Evolutionary conservation across 2,888 invertebrate species (phyloP).

Genomic region (Aproaerema taeniolella): DNA sequence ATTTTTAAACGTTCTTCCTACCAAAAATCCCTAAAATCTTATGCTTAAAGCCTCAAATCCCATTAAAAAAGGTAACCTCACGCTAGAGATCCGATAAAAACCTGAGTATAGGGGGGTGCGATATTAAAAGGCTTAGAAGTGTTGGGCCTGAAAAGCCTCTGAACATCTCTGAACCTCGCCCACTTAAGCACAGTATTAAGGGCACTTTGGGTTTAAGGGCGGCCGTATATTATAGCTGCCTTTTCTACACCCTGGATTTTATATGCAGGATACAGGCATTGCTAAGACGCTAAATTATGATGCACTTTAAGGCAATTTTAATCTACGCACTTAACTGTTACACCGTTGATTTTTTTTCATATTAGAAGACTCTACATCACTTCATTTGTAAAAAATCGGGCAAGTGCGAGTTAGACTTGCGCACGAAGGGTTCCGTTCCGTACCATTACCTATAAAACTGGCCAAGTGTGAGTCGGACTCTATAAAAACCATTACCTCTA

Average conservation of each 20-base stretch:
- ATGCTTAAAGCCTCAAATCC: slow-evolving; percentile 32
- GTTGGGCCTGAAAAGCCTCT: slow-evolving; percentile 71
- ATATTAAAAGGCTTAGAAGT: slow-evolving; percentile 75
- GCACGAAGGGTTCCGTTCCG: too few species aligned
- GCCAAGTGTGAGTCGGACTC: too few species aligned
- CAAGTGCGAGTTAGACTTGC: too few species aligned
- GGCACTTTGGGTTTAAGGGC: slow-evolving; percentile 65
- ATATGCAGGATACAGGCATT: too few species aligned
- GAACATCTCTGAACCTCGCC: slow-evolving; percentile 69
- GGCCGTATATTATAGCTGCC: slow-evolving; percentile 61
- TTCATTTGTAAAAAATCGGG: background rate
- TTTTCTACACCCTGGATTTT: slow-evolving; percentile 43
- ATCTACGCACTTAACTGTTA: too few species aligned
- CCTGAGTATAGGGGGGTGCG: slow-evolving; percentile 48
- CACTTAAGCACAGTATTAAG: slow-evolving; percentile 75
- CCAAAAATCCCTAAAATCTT: background rate
- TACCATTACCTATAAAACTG: too few species aligned
- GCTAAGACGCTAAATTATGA: too few species aligned
- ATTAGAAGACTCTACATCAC: background rate
- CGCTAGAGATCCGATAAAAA: slow-evolving; percentile 51
- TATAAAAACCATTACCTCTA: too few species aligned
- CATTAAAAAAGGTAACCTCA: slow-evolving; percentile 59
- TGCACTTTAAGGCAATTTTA: too few species aligned
- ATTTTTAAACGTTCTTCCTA: too few species aligned
- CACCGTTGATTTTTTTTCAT: background rate